Conservation (phyloP, 2,888 invertebrate genomes). For the Oeneis ivallda region DNA sequence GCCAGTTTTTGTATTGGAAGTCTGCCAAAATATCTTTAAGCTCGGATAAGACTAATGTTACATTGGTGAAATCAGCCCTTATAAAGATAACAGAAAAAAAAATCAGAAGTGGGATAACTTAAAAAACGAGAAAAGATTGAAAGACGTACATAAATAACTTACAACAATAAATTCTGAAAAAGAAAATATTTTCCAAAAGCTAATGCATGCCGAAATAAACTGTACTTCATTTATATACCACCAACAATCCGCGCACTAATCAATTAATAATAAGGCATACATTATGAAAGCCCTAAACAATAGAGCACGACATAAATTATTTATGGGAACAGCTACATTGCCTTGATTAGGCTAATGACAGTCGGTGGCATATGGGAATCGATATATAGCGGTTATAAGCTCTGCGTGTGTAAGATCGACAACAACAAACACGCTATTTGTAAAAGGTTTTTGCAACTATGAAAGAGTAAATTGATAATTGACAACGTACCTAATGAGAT, state of each 20-base stretch:
- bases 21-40: too few relatives aligned
- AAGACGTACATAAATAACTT: too few relatives aligned
- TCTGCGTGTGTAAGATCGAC: slow-evolving; percentile 8
- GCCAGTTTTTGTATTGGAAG: too few relatives aligned
- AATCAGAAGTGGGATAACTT: neutral
- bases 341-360: slow-evolving; percentile 58
- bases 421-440: slow-evolving; percentile 7
- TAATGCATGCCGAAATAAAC: too few relatives aligned
- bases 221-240: neutral
- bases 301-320: slow-evolving; percentile 50
- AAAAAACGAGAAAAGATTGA: neutral
- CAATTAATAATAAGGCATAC: slow-evolving; percentile 44
- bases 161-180: too few relatives aligned
- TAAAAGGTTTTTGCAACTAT: neutral
- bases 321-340: slow-evolving; percentile 49
- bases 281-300: slow-evolving; percentile 52
- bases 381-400: slow-evolving; percentile 30
- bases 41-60: too few relatives aligned
- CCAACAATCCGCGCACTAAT: slow-evolving; percentile 28
- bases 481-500: neutral
- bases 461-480: neutral
- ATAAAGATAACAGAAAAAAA: too few relatives aligned
- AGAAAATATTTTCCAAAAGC: too few relatives aligned
- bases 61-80: too few relatives aligned
- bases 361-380: slow-evolving; percentile 36